A percentile compares a stretch with the other conserved stretches of the same genome.
Evolutionary conservation across 2,888 invertebrate species (phyloP).

Genomic region (Scaptomyza parva): DNA sequence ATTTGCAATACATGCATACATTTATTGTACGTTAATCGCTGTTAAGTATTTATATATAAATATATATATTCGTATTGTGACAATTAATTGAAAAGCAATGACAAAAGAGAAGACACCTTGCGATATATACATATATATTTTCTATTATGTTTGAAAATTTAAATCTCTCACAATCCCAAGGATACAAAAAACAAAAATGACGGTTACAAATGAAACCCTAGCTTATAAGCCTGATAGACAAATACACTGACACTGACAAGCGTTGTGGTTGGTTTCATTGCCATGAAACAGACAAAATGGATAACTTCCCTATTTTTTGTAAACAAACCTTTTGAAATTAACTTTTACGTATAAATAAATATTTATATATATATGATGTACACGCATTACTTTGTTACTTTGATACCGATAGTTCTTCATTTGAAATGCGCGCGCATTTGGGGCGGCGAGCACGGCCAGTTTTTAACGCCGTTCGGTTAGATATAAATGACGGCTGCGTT

Average conservation of each 20-base stretch:
- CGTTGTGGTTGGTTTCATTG: constrained; percentile 68
- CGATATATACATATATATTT: constrained; percentile 34
- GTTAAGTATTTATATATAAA: constrained; percentile 58
- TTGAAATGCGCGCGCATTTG: constrained; percentile 46
- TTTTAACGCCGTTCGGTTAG: constrained; percentile 27
- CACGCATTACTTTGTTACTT: constrained; percentile 4
- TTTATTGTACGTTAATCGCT: constrained; percentile 70
- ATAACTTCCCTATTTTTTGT: constrained; percentile 71
- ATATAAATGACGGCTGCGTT: constrained; percentile 15
- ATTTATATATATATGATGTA: constrained; percentile 47
- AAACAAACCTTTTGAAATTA: constrained; percentile 66
- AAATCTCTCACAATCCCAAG: constrained; percentile 50
- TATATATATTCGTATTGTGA: constrained; percentile 68
- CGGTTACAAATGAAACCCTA: constrained; percentile 34
- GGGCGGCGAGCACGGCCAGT: neutral
- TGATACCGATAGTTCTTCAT: constrained; percentile 32
- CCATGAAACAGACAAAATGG: constrained; percentile 55
- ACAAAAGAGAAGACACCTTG: constrained; percentile 19
- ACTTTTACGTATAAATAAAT: constrained; percentile 70
- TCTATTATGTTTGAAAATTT: constrained; percentile 46
- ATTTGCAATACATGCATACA: constrained; percentile 55
- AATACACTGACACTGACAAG: constrained; percentile 59
- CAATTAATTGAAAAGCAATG: constrained; percentile 73
- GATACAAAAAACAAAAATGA: constrained; percentile 40
- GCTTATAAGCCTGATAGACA: constrained; percentile 59